These are phyloP conservation scores for Phymorhynchus buccinoides DNA, from an alignment of 1,140 invertebrate genomes.

Conservation along the genomic window DNA sequence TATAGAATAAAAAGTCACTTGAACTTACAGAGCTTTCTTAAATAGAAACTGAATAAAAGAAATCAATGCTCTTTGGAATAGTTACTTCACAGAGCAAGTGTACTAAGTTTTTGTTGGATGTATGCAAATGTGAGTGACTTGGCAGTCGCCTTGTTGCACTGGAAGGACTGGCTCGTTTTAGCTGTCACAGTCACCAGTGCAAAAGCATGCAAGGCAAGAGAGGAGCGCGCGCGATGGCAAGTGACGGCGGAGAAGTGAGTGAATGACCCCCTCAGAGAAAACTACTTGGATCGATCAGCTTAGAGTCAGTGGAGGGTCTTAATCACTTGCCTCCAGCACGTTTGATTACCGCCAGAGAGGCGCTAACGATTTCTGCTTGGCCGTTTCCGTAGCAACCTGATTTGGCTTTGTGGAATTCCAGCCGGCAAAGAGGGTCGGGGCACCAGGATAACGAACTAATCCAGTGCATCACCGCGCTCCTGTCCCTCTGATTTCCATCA, in stretches of 20 bases:
- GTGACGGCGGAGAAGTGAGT: not conserved
- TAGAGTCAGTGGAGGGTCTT: conserved; percentile 1
- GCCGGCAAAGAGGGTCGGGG: not conserved
- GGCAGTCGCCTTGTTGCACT: not conserved
- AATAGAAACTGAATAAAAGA: no score
- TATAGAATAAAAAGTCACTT: no score
- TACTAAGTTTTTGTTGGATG: not conserved
- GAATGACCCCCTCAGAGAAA: not conserved
- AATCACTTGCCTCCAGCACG: conserved; percentile 1
- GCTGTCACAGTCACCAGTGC: not conserved
- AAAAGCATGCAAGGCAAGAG: not conserved
- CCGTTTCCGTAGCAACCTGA: not conserved
- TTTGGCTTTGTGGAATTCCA: not conserved
- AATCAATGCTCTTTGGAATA: not conserved
- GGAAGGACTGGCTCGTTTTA: not conserved
- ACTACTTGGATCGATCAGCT: conserved; percentile 7
- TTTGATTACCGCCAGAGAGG: conserved; percentile 7
- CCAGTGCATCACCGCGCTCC: no score
- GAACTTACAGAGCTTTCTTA: no score
- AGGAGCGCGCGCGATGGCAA: not conserved
- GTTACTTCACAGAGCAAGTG: not conserved
- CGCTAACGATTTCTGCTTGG: not conserved
- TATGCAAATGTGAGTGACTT: not conserved
- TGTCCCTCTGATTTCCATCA: no score
- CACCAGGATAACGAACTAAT: conserved; percentile 2